These are phyloP conservation scores for Columba janthina DNA, from an alignment of 2,113 vertebrate genomes.

Conservation along the genomic window DNA sequence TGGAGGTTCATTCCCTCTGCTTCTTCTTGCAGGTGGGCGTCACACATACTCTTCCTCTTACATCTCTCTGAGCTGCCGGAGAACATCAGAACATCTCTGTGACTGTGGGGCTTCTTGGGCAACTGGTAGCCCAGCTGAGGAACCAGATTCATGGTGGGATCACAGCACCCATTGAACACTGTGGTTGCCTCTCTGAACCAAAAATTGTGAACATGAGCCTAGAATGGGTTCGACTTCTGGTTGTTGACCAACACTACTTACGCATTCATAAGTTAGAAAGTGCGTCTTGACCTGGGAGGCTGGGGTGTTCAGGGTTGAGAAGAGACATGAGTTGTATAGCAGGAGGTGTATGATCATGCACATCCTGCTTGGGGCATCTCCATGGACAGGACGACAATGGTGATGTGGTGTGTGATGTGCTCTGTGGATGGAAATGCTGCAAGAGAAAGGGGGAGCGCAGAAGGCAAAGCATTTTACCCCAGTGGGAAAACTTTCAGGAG, in stretches of 20 bases:
- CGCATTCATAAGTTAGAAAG: neutral
- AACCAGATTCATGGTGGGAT: neutral
- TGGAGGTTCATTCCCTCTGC: neutral
- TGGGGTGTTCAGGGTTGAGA: neutral
- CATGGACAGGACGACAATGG: fast-evolving
- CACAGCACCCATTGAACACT: fast-evolving
- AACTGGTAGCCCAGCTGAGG: neutral
- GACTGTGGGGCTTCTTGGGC: neutral
- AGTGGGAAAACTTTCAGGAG: neutral
- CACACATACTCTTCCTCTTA: neutral
- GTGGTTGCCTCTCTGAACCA: neutral
- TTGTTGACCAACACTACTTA: neutral
- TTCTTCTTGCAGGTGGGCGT: too few relatives aligned
- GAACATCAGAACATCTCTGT: neutral
- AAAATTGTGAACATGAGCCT: neutral
- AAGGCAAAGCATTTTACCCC: neutral
- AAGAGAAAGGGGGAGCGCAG: neutral
- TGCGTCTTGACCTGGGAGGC: neutral
- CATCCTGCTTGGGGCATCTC: neutral
- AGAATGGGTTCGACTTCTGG: neutral
- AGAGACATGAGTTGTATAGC: neutral
- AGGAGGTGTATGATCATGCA: neutral
- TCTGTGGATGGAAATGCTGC: neutral
- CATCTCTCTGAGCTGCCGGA: neutral
- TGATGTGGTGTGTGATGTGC: fast-evolving